Evolutionary conservation across 2,888 invertebrate species (phyloP).

Genomic region (Bhutanitis thaidina): DNA sequence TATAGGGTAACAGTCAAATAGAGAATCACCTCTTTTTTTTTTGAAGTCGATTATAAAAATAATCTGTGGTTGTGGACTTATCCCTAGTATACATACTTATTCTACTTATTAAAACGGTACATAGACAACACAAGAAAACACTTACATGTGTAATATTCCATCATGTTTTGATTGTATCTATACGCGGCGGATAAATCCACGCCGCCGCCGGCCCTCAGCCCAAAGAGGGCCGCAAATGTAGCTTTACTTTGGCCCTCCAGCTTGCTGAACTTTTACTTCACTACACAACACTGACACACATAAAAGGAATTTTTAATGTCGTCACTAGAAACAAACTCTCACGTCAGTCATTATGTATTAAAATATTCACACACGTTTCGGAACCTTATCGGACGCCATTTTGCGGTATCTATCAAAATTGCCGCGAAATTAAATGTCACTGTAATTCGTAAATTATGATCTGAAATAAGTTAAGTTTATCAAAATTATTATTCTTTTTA

Average conservation of each 20-base stretch:
- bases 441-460: not conserved
- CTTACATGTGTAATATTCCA: slow-evolving; percentile 99
- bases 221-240: slow-evolving; percentile 82
- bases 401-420: not conserved
- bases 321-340: slow-evolving; percentile 1
- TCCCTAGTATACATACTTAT: too few relatives aligned
- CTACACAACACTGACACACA: slow-evolving; percentile 36
- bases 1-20: too few relatives aligned
- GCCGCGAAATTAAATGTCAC: slow-evolving; percentile 5
- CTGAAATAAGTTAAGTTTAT: not conserved
- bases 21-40: too few relatives aligned
- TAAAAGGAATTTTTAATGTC: slow-evolving; percentile 12
- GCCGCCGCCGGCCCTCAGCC: slow-evolving; percentile 83
- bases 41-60: too few relatives aligned
- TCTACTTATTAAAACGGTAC: too few relatives aligned
- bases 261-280: slow-evolving; percentile 47
- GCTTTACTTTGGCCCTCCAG: slow-evolving; percentile 84
- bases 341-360: not conserved
- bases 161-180: slow-evolving; percentile 98
- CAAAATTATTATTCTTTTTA: not conserved
- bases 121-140: slow-evolving; percentile 23
- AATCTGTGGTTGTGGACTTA: too few relatives aligned
- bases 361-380: not conserved
- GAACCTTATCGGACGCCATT: slow-evolving; percentile 6
- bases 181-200: slow-evolving; percentile 97